Base-by-base conservation (phyloP, 2,888 invertebrate species). In the Trachelus stipa region DNA sequence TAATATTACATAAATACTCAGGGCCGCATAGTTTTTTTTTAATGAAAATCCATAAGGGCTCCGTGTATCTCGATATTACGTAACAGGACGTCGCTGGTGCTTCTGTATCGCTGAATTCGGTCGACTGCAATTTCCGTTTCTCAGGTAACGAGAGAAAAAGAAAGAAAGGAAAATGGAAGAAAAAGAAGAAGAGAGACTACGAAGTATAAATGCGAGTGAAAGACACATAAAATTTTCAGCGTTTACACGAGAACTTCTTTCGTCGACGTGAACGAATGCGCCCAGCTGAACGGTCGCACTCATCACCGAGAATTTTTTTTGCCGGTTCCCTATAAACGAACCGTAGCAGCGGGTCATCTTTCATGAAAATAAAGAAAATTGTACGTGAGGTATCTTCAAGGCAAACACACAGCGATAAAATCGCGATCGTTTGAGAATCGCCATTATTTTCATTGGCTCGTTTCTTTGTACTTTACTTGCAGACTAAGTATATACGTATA, bases 1-100 rank as follows among this genome's bases (percentile, higher is more conserved):
- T 9, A 56, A 56, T 9, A 56, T 23, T 56, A 56, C 23, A 9
- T 23, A 2, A 2, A 56, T 56, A 56, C 23, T 56, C 56, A 56
- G 56, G 56, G 23, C 23, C 6, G 9, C 23, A 0, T 23, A 56
- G 35, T 12, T 12, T 35, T 34, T 34, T 35, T 35, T 56, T 56
- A 0, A 73, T 73, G 56, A 74, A 68, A 74, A 33, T 76, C 74
- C 40, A 75, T 81, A 81, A 79, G 68, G 71, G 74, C 76, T 2
- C 0, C 23, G 23, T 56, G 1, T 9, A 23, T 23, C 9, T 56
- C 40, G 15, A 15, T 56, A 23, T 56, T 56, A 23, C 2, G 23
- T 23, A 56, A 56, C 56, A 23, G 2, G 1, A 56, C 0, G 56
- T 56, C 9, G 9, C 9, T 23, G 23, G 56, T 56, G 56, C 23